These are phyloP conservation scores for Alexandromys oeconomus DNA, from an alignment of 2,797 vertebrate species.

Conservation along the genomic window DNA sequence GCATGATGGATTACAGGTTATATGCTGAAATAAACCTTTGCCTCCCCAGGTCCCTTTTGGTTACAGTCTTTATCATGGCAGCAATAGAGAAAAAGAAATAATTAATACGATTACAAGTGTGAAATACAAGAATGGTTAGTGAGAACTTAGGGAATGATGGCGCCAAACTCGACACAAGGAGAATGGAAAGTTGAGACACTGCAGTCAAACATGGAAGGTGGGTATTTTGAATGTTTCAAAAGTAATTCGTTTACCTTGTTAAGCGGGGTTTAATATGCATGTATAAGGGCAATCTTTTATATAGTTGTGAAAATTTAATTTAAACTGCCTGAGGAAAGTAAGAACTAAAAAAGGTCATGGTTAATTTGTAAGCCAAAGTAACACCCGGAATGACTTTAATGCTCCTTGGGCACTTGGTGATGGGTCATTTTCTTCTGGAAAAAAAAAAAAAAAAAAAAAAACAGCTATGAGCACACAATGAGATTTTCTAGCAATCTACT, in stretches of 20 bases:
- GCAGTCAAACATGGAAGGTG: neutral
- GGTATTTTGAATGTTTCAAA: neutral
- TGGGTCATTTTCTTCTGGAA: conserved; percentile 22
- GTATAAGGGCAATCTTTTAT: neutral
- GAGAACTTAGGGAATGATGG: neutral
- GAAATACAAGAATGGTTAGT: neutral
- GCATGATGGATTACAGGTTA: neutral
- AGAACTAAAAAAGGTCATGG: neutral
- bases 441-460: neutral
- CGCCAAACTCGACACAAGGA: neutral
- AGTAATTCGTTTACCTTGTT: neutral
- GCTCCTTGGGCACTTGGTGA: neutral
- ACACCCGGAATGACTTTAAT: neutral
- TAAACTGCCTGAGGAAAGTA: conserved; percentile 7
- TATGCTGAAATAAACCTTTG: neutral
- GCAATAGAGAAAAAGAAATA: neutral
- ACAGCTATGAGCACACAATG: conserved; percentile 33
- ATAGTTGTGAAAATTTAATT: conserved; percentile 20
- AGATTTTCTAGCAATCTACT: neutral
- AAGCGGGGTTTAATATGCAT: neutral
- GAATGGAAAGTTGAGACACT: neutral
- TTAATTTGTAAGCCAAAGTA: conserved; percentile 19
- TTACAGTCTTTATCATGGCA: neutral
- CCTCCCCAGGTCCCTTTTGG: neutral
- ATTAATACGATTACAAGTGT: neutral